A percentile compares a stretch with the other conserved stretches of the same genome.
phyloP scores from a whole-genome alignment of 2,113 vertebrate species.

The Solea solea region DNA sequence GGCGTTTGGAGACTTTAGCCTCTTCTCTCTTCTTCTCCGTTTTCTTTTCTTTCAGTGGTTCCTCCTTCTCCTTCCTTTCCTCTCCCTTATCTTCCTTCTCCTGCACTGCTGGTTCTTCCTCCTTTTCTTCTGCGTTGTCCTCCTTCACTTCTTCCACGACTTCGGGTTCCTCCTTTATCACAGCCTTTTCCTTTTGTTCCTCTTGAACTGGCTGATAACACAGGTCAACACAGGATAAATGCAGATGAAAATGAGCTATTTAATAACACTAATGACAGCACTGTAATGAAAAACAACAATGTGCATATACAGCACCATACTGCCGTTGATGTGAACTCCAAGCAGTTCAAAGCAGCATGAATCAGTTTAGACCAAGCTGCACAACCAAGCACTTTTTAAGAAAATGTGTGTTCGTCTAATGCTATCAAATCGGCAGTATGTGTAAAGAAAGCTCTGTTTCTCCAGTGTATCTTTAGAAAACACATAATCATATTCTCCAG shows the following conservation, averaged over 20 bases:
- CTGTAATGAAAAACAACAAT: neutral
- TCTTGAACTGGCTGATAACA: constrained; percentile 59
- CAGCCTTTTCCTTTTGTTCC: constrained; percentile 75
- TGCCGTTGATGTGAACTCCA: neutral
- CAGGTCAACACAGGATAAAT: constrained; percentile 19
- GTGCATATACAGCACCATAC: neutral
- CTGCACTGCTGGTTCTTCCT: constrained; percentile 40
- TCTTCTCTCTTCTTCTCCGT: constrained; percentile 78
- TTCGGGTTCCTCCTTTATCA: constrained; percentile 69
- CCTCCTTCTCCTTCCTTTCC: constrained; percentile 65
- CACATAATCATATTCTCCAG: no score
- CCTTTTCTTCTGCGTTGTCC: constrained; percentile 58
- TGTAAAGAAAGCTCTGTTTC: neutral
- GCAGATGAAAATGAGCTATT: constrained; percentile 1
- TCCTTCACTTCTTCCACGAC: constrained; percentile 74
- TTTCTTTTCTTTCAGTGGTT: constrained; percentile 70
- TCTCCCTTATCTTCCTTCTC: constrained; percentile 36
- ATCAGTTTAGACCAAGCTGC: constrained; percentile 10
- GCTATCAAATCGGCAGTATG: constrained; percentile 16
- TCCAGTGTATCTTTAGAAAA: no score
- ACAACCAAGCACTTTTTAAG: constrained; percentile 10
- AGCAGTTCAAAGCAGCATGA: neutral
- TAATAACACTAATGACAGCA: neutral
- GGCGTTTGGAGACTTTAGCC: constrained; percentile 84
- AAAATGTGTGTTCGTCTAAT: constrained; percentile 24